Evolutionary conservation across 2,797 vertebrate genomes (phyloP).

Genomic region (Halcyon leucocephala): DNA sequence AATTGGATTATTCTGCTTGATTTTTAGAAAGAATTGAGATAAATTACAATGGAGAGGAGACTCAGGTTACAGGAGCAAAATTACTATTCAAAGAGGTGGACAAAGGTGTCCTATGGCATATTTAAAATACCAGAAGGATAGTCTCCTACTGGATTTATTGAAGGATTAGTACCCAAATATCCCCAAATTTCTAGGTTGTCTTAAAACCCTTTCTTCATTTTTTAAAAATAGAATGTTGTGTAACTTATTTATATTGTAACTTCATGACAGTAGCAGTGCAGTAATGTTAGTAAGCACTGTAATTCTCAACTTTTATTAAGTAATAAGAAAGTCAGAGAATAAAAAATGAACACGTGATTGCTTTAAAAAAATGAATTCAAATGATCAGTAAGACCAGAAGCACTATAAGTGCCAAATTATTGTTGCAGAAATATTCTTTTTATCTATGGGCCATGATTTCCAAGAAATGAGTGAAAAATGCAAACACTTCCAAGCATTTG

Average conservation of each 20-base stretch:
- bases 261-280: neutral
- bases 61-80: neutral
- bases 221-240: neutral
- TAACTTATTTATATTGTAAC: neutral
- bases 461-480: conserved; percentile 51
- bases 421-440: conserved; percentile 37
- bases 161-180: neutral
- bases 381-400: conserved; percentile 23
- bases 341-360: neutral
- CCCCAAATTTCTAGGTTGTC: neutral
- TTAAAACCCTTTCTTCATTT: neutral
- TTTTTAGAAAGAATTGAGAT: neutral
- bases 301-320: neutral
- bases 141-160: neutral
- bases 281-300: neutral
- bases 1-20: neutral
- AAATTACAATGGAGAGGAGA: neutral
- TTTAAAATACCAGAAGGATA: neutral
- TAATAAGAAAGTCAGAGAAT: neutral
- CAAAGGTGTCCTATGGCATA: neutral
- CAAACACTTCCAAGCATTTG: conserved; percentile 58
- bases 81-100: neutral
- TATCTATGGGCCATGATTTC: conserved; percentile 52
- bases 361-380: neutral
- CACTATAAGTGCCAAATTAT: conserved; percentile 17